Conservation (phyloP, 2,113 vertebrate species). For the Perccottus glenii region DNA sequence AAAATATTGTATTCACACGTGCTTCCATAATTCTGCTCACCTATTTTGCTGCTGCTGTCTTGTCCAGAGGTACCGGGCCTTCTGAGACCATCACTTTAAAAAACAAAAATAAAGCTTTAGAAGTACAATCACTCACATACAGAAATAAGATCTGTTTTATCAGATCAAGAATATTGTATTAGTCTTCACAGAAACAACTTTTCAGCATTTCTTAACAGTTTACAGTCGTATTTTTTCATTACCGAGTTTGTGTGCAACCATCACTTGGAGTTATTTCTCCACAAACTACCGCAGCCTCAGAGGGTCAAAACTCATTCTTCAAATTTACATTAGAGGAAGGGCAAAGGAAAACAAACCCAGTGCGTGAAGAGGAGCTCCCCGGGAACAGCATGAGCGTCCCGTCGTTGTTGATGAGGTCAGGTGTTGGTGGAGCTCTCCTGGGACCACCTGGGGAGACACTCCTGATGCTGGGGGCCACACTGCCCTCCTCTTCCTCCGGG, state of each 20-base stretch:
- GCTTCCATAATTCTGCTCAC: slow-evolving; percentile 53
- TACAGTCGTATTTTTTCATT: too few species aligned
- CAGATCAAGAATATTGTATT: too few species aligned
- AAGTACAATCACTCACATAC: background rate
- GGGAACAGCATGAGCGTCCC: slow-evolving; percentile 89
- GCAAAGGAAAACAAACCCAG: slow-evolving; percentile 77
- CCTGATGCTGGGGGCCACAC: slow-evolving; percentile 64
- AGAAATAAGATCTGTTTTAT: too few species aligned
- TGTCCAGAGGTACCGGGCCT: slow-evolving; percentile 58
- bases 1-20: too few species aligned
- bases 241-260: too few species aligned
- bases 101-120: background rate
- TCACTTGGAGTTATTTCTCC: too few species aligned
- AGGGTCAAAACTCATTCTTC: too few species aligned
- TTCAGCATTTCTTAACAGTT: too few species aligned
- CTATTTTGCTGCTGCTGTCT: slow-evolving; percentile 71
- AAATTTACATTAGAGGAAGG: background rate
- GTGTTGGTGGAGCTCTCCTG: slow-evolving; percentile 60
- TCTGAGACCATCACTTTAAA: slow-evolving; percentile 68
- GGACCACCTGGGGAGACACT: slow-evolving; percentile 68
- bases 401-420: slow-evolving; percentile 80
- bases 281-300: too few species aligned
- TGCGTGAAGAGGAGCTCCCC: slow-evolving; percentile 89
- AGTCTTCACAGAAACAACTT: too few species aligned
- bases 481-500: slow-evolving; percentile 75